phyloP scores from a whole-genome alignment of 2,797 vertebrate genomes.

The Okamejei kenojei region DNA sequence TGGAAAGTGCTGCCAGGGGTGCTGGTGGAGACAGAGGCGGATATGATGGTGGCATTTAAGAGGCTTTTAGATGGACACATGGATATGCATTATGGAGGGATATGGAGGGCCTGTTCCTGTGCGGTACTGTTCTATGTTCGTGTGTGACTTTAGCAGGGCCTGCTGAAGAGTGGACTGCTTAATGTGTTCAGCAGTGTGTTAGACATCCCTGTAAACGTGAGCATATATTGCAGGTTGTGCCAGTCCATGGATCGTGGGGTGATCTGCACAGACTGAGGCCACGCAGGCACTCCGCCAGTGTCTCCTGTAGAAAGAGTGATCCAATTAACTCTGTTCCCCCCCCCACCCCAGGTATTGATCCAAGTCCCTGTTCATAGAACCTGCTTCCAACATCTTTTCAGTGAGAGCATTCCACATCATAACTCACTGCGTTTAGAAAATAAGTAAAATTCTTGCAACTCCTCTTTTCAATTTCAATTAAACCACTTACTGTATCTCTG shows the following conservation, averaged over 20 bases:
- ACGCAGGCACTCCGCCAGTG: neutral
- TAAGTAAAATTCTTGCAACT: neutral
- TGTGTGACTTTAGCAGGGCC: no score
- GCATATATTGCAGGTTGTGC: neutral
- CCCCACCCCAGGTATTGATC: neutral
- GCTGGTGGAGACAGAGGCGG: no score
- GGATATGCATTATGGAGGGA: no score
- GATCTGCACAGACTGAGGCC: no score
- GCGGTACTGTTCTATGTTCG: no score
- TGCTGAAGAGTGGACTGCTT: neutral
- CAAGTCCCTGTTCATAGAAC: no score
- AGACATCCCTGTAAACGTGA: neutral
- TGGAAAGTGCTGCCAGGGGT: no score
- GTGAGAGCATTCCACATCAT: neutral
- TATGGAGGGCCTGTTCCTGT: no score
- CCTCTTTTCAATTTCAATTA: neutral
- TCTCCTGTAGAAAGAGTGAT: no score
- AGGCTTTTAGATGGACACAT: no score
- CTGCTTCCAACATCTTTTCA: neutral
- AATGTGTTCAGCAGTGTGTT: neutral
- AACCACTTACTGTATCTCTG: neutral
- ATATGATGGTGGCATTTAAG: no score
- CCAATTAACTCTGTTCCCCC: neutral
- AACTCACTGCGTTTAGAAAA: neutral
- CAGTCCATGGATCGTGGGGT: neutral